Percentiles rank a stretch among this genome's conserved stretches.
Conservation (phyloP, 2,888 invertebrate species). For the Tenthredo scrophulariae region DNA sequence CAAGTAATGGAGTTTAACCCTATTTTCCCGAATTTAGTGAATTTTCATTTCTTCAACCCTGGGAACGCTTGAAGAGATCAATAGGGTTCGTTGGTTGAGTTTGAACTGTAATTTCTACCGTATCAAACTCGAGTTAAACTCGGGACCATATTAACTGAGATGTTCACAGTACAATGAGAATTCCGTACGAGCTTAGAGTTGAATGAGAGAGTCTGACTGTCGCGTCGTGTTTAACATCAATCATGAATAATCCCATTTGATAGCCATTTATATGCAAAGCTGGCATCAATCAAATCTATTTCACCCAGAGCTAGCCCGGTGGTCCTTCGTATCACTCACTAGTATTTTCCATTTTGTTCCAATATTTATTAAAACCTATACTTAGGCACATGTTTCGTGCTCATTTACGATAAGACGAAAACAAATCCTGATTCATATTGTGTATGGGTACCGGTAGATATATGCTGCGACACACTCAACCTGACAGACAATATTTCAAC, state of each 20-base stretch:
- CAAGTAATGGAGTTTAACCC: neutral
- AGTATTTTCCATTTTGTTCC: slow-evolving; percentile 16
- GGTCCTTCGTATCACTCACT: slow-evolving; percentile 28
- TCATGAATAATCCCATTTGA: slow-evolving; percentile 56
- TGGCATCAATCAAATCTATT: slow-evolving; percentile 57
- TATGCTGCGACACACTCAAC: slow-evolving; percentile 20
- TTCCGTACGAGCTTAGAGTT: slow-evolving; percentile 64
- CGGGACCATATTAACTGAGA: slow-evolving; percentile 29
- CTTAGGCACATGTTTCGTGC: neutral
- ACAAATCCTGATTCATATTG: neutral
- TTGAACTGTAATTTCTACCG: neutral
- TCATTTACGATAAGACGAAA: neutral
- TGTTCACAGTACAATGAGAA: slow-evolving; percentile 62
- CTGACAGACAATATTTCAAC: slow-evolving; percentile 40
- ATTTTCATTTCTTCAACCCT: slow-evolving; percentile 51
- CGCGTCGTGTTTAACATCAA: slow-evolving; percentile 56
- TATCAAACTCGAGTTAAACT: slow-evolving; percentile 33
- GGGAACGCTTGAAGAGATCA: neutral
- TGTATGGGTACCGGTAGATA: neutral
- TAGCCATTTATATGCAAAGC: slow-evolving; percentile 58
- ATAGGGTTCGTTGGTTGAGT: slow-evolving; percentile 5
- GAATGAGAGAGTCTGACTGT: slow-evolving; percentile 49
- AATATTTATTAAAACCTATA: slow-evolving; percentile 12
- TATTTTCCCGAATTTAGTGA: neutral
- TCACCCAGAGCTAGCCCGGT: neutral